phyloP scores from a whole-genome alignment of 2,888 invertebrate species.

The Nemotelus nigrinus region DNA sequence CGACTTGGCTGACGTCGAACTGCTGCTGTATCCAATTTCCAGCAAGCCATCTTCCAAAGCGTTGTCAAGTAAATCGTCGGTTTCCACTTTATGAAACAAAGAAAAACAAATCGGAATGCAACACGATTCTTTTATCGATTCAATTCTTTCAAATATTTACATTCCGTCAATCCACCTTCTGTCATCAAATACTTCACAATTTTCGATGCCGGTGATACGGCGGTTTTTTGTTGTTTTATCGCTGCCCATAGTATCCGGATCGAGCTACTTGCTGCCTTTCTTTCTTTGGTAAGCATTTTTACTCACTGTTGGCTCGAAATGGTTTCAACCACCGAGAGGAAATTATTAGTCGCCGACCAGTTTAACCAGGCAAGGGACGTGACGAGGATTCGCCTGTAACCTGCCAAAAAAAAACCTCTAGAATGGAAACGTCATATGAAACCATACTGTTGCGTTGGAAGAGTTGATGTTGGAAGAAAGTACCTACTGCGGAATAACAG shows the following conservation, averaged over 20 bases:
- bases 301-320: no score
- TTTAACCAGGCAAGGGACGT: no score
- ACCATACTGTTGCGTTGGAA: no score
- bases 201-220: neutral
- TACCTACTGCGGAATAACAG: no score
- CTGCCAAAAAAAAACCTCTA: no score
- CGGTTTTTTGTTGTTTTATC: constrained; percentile 5
- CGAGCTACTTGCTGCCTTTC: neutral
- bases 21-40: neutral
- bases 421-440: no score
- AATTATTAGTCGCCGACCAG: no score
- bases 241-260: constrained; percentile 19
- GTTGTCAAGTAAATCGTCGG: neutral
- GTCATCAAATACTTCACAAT: constrained; percentile 14
- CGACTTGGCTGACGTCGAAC: neutral
- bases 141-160: neutral
- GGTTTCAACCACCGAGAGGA: no score
- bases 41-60: constrained; percentile 23
- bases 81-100: neutral
- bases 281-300: constrained; percentile 6
- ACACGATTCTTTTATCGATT: neutral
- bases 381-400: no score
- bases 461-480: no score
- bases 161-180: neutral
- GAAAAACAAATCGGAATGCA: neutral